Evolutionary conservation across 2,888 invertebrate genomes (phyloP).

Genomic region (Schizaphis graminum): DNA sequence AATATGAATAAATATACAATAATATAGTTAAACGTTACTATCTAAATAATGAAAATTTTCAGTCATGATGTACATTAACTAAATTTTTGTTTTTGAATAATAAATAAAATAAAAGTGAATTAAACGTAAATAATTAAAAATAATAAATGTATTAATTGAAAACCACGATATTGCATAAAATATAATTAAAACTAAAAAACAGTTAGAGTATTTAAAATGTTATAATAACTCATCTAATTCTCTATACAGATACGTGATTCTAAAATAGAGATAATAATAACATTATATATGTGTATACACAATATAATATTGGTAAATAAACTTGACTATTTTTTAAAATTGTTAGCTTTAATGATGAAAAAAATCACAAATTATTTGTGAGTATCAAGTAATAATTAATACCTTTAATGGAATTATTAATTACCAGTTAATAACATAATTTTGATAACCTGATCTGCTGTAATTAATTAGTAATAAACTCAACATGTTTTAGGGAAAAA

Average conservation of each 20-base stretch:
- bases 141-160: not conserved
- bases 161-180: not conserved
- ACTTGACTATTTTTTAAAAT: not conserved
- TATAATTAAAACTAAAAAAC: not conserved
- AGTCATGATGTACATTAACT: not conserved
- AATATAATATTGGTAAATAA: not conserved
- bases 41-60: not conserved
- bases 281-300: not conserved
- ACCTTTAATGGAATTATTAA: not conserved
- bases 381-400: not conserved
- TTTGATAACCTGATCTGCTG: not conserved
- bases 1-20: not conserved
- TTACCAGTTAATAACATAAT: not conserved
- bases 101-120: not conserved
- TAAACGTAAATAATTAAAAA: not conserved
- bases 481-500: not conserved
- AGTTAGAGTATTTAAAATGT: not conserved
- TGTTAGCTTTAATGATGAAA: not conserved
- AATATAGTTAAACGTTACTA: not conserved
- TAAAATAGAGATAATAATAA: not conserved
- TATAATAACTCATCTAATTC: not conserved
- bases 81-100: not conserved
- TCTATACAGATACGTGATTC: constrained; percentile 1
- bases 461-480: not conserved
- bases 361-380: not conserved